Percentiles rank a stretch among this genome's conserved stretches.
These are phyloP conservation scores for Diaprepes abbreviatus DNA, from an alignment of 2,888 invertebrate species.

Conservation along the genomic window DNA sequence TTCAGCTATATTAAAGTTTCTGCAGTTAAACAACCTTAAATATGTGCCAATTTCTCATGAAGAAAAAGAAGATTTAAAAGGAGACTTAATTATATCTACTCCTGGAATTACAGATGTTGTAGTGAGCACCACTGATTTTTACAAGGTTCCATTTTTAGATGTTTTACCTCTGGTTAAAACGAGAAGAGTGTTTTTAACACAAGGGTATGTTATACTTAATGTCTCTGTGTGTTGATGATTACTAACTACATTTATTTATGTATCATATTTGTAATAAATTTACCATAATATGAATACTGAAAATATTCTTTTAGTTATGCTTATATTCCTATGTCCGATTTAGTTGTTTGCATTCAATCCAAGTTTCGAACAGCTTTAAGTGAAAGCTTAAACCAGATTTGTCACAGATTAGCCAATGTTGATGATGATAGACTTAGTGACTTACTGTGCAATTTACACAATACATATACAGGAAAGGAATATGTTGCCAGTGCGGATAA, in stretches of 20 bases:
- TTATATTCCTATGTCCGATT: conserved; percentile 87
- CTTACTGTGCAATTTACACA: conserved; percentile 83
- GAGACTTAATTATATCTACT: conserved; percentile 75
- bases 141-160: conserved; percentile 75
- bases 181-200: conserved; percentile 83
- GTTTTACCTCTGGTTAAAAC: conserved; percentile 86
- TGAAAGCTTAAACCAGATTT: conserved; percentile 76
- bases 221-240: no score
- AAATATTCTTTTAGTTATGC: conserved; percentile 73
- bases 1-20: conserved; percentile 75
- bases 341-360: conserved; percentile 85
- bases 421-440: conserved; percentile 86
- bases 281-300: no score
- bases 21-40: conserved; percentile 75
- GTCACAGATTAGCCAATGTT: conserved; percentile 78
- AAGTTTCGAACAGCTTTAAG: conserved; percentile 81
- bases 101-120: conserved; percentile 70
- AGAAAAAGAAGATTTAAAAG: conserved; percentile 76
- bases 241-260: no score
- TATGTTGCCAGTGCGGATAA: conserved; percentile 35
- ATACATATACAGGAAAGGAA: conserved; percentile 83
- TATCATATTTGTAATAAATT: no score
- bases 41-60: conserved; percentile 77
- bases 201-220: no score
- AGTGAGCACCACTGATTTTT: conserved; percentile 76